Evolutionary conservation across 2,888 invertebrate genomes (phyloP).

Genomic region (Diachrysia chrysitis): DNA sequence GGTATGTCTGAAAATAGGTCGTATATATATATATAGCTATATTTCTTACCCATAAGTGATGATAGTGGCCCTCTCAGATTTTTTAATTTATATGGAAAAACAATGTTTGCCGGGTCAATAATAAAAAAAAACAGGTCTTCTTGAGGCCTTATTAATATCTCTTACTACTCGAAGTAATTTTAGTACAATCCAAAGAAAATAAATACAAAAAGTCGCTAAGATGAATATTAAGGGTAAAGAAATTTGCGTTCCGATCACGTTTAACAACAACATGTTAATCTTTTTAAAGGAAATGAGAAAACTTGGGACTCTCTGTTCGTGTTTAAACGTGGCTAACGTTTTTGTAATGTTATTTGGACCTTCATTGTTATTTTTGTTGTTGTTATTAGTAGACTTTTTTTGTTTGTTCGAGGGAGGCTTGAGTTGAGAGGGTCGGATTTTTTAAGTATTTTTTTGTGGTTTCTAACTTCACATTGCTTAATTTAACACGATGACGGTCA

Average conservation of each 20-base stretch:
- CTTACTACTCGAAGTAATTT: too few species aligned
- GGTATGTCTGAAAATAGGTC: too few species aligned
- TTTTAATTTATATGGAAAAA: too few species aligned
- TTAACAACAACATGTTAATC: constrained; percentile 77
- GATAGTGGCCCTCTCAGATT: too few species aligned
- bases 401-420: constrained; percentile 8
- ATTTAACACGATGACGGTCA: too few species aligned
- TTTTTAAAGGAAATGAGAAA: constrained; percentile 83
- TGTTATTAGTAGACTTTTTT: constrained; percentile 15
- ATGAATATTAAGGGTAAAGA: constrained; percentile 68
- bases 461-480: neutral
- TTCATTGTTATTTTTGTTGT: constrained; percentile 27
- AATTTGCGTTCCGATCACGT: constrained; percentile 75
- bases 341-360: constrained; percentile 46
- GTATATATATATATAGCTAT: too few species aligned
- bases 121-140: too few species aligned
- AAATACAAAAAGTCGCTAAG: constrained; percentile 43
- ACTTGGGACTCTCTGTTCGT: constrained; percentile 65
- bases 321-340: constrained; percentile 65
- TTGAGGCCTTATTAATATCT: too few species aligned
- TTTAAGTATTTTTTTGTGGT: neutral
- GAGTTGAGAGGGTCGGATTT: neutral
- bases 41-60: too few species aligned
- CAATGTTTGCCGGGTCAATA: too few species aligned
- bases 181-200: constrained; percentile 14